These are phyloP conservation scores for Hypsopygia costalis DNA, from an alignment of 2,888 invertebrate genomes.

Conservation along the genomic window DNA sequence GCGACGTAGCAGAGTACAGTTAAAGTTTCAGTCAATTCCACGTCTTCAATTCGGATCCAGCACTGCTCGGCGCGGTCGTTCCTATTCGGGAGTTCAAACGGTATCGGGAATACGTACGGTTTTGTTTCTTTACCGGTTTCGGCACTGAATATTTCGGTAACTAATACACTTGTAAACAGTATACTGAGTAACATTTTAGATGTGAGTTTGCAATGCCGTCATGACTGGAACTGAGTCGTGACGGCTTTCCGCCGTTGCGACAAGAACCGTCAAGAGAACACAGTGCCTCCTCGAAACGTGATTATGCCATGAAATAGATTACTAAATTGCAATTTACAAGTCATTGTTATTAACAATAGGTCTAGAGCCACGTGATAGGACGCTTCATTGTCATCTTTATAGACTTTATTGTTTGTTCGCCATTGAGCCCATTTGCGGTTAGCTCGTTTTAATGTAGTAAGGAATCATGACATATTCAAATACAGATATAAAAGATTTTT, in stretches of 20 bases:
- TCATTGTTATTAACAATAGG: conserved; percentile 41
- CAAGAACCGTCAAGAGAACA: conserved; percentile 54
- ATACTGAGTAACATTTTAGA: conserved; percentile 68
- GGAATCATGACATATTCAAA: too few species aligned
- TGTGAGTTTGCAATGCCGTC: conserved; percentile 55
- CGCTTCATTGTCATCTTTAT: conserved; percentile 8
- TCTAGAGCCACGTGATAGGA: conserved; percentile 30
- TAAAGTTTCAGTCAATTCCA: conserved; percentile 58
- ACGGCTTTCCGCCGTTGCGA: conserved; percentile 38
- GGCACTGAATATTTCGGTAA: conserved; percentile 28
- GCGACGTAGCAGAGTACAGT: conserved; percentile 54
- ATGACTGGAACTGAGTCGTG: conserved; percentile 66
- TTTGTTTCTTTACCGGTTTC: conserved; percentile 32
- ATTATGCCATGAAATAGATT: conserved; percentile 58
- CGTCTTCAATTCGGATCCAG: conserved; percentile 66
- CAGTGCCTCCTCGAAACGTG: conserved; percentile 53
- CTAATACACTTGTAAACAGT: conserved; percentile 28
- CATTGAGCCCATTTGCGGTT: too few species aligned
- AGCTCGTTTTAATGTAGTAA: too few species aligned
- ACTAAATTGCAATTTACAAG: conserved; percentile 59
- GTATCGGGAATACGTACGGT: conserved; percentile 55
- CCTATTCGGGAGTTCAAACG: conserved; percentile 58
- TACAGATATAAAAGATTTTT: too few species aligned
- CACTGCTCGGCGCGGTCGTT: conserved; percentile 68
- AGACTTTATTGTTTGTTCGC: background rate